Percentiles rank a stretch among this genome's conserved stretches.
These are phyloP conservation scores for Caenorhabditis sp. DNA, from an alignment of 2,888 invertebrate species.

Conservation along the genomic window DNA sequence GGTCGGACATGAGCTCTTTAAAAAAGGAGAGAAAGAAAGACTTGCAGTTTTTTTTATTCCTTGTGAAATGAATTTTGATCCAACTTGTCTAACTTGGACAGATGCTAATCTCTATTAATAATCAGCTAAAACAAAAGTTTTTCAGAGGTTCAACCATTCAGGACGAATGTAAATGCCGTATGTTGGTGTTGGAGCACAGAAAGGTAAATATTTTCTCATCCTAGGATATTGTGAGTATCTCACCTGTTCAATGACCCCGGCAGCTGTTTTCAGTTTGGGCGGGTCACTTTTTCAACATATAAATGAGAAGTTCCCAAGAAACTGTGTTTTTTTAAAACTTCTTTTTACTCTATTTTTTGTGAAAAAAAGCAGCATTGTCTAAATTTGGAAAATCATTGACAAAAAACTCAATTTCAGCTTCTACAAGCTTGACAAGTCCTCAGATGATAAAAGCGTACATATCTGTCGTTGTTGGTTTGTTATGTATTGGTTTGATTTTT, in stretches of 20 bases:
- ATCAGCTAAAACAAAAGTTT: too few species aligned
- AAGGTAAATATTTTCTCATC: conserved; percentile 30
- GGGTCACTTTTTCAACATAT: conserved; percentile 20
- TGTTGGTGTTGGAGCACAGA: conserved; percentile 70
- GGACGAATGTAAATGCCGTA: conserved; percentile 66
- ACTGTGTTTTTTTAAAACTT: too few species aligned
- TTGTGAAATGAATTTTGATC: background rate
- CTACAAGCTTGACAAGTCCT: conserved; percentile 61
- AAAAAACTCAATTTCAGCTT: conserved; percentile 48
- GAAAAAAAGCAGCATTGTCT: too few species aligned
- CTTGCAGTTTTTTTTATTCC: conserved; percentile 7
- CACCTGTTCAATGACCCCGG: conserved; percentile 22
- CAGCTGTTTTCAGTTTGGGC: conserved; percentile 44
- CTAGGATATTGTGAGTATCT: background rate
- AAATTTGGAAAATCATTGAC: too few species aligned
- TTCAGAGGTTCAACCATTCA: conserved; percentile 12
- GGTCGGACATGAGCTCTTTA: background rate
- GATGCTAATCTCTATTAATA: background rate
- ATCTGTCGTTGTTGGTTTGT: conserved; percentile 39
- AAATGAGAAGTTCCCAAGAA: background rate
- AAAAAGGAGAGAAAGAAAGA: background rate
- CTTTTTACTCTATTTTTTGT: background rate
- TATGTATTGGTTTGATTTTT: conserved; percentile 54
- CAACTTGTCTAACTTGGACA: background rate
- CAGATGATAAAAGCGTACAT: conserved; percentile 71